Percentiles rank a stretch among this genome's conserved stretches.
phyloP scores from a whole-genome alignment of 2,888 invertebrate species.

The Thereva nobilitata region DNA sequence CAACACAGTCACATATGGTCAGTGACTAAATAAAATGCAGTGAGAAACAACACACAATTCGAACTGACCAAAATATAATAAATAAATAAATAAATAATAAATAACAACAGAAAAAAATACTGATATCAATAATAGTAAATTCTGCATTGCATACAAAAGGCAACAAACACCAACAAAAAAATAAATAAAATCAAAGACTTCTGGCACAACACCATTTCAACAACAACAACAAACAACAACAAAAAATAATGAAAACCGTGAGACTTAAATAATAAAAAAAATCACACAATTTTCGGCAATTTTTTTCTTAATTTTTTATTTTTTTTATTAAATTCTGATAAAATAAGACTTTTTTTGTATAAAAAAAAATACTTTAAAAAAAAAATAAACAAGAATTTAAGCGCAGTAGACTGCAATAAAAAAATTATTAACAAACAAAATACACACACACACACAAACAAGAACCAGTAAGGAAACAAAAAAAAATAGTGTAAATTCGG shows the following conservation, averaged over 20 bases:
- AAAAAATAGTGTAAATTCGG: constrained; percentile 10
- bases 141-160: neutral
- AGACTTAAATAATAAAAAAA: neutral
- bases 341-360: constrained; percentile 17
- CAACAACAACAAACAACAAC: neutral
- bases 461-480: neutral
- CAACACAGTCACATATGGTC: neutral
- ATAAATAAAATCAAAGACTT: neutral
- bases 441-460: neutral
- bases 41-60: constrained; percentile 17
- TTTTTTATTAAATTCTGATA: constrained; percentile 6
- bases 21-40: constrained; percentile 11
- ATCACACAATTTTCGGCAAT: neutral
- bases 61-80: neutral
- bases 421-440: constrained; percentile 1
- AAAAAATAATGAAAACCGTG: neutral
- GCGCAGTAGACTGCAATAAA: too few species aligned
- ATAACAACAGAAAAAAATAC: constrained; percentile 7
- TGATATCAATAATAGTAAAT: too few species aligned
- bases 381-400: constrained; percentile 1
- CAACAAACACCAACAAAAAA: neutral
- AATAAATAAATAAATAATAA: constrained; percentile 6
- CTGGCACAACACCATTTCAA: neutral
- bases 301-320: constrained; percentile 10
- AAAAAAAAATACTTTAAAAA: neutral